phyloP scores from a whole-genome alignment of 2,888 invertebrate genomes.

The Andrena bicolor region DNA sequence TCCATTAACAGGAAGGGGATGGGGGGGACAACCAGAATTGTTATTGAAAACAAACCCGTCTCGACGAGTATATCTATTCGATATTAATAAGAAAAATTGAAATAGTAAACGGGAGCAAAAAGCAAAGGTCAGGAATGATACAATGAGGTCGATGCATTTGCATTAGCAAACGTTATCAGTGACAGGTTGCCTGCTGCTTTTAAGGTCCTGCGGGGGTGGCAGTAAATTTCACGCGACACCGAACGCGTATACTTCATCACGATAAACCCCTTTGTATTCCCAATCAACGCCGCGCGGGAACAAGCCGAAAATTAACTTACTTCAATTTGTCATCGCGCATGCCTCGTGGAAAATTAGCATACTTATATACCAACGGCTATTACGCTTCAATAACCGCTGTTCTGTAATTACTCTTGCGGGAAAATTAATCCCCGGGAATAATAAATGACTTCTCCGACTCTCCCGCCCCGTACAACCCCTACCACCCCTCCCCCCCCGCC shows the following conservation, averaged over 20 bases:
- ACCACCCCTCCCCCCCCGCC: neutral
- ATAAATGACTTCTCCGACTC: constrained; percentile 50
- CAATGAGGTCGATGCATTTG: neutral
- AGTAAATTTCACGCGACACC: constrained; percentile 43
- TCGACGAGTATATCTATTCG: too few relatives aligned
- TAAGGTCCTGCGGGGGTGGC: neutral
- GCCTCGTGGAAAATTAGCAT: constrained; percentile 57
- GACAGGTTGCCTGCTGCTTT: neutral
- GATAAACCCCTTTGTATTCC: constrained; percentile 45
- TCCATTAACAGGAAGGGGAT: too few relatives aligned
- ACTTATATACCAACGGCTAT: constrained; percentile 48
- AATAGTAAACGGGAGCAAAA: too few relatives aligned
- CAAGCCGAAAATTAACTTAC: constrained; percentile 49
- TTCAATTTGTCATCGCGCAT: constrained; percentile 52
- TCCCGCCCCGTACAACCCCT: neutral
- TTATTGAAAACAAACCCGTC: too few relatives aligned
- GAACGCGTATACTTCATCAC: constrained; percentile 40
- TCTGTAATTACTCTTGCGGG: constrained; percentile 61
- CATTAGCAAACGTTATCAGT: neutral
- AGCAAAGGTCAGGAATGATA: too few relatives aligned
- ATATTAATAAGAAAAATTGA: too few relatives aligned
- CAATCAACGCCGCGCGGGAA: constrained; percentile 45
- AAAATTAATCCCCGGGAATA: constrained; percentile 57
- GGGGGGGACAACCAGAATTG: too few relatives aligned
- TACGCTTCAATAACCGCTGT: constrained; percentile 58